These are phyloP conservation scores for Protomyctophum bolini DNA, from an alignment of 2,113 vertebrate species.

Conservation along the genomic window DNA sequence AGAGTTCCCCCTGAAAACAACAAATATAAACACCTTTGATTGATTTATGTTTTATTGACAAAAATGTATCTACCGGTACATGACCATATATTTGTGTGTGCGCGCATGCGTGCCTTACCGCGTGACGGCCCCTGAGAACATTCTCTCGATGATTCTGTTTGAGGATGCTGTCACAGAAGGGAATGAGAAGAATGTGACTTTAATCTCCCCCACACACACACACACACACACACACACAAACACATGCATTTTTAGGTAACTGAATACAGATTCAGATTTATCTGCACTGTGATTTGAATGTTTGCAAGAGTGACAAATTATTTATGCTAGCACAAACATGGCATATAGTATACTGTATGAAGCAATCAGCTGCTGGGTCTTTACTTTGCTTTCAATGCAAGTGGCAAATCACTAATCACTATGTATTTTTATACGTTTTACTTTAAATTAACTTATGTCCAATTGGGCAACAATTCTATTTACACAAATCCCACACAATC, in stretches of 20 bases:
- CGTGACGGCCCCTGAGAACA: slow-evolving; percentile 97
- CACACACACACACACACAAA: slow-evolving; percentile 18
- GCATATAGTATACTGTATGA: too few species aligned
- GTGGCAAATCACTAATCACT: too few species aligned
- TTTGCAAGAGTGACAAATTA: too few species aligned
- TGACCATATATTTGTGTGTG: neutral
- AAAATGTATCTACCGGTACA: too few species aligned
- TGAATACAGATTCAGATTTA: neutral
- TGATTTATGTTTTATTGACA: slow-evolving; percentile 1
- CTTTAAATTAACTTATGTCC: too few species aligned
- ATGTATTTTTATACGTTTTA: too few species aligned
- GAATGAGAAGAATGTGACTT: slow-evolving; percentile 30
- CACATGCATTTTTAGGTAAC: neutral
- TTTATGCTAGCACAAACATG: too few species aligned
- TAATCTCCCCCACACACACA: neutral
- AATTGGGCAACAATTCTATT: too few species aligned
- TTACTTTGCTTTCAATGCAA: too few species aligned
- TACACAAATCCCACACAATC: too few species aligned
- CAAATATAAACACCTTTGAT: neutral
- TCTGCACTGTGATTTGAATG: too few species aligned
- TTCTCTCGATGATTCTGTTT: slow-evolving; percentile 92
- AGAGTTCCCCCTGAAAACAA: slow-evolving; percentile 87
- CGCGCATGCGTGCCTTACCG: slow-evolving; percentile 79
- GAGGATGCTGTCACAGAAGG: slow-evolving; percentile 86
- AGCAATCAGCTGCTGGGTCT: too few species aligned